Base-by-base conservation (phyloP, 2,888 invertebrate genomes). In the Galerucella calmariensis region DNA sequence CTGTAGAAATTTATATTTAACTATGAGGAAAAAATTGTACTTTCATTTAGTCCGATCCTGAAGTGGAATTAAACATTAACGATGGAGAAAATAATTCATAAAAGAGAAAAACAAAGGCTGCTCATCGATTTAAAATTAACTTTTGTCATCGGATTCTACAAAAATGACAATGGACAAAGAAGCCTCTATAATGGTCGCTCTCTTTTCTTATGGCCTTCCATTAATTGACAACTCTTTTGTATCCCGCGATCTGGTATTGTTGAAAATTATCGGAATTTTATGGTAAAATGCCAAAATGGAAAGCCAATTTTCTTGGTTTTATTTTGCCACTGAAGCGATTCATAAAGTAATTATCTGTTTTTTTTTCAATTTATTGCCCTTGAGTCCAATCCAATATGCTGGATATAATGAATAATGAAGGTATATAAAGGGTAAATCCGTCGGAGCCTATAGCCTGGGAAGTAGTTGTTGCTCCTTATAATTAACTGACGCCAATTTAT, bases 131-230 rank as follows among this genome's bases (percentile, higher is more conserved):
- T 80, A 76, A 80, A 82, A 81, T 82, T 82, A 82, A 78, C 79
- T 76, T 79, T 81, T 82, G 81, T 82, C 78, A 74, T 53, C 35
- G 69, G 72, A 77, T 79, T 80, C 79, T 77, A 79, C 81, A 83
- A 83, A 83, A 83, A 83, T 83, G 81, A 83, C 83, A 83, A 83
- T 83, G 82, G 80, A 80, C 80, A 78, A 82, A 79, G 83, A 82
- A 82, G 79, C 76, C 76, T 75, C 74, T 68, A 78, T 77, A 78
- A 79, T 75, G 72, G 79, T 73, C 78, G 76, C 65, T 77, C 74
- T 77, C 72, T 72, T 72, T 79, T 79, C 79, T 79, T 79, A 73
- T 79, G 80, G 79, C 79, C 81, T 81, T 81, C 79, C 68, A 78
- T 79, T 72, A 79, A 79, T 77, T 79, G 80, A 79, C 56, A 56